A percentile compares a stretch with the other conserved stretches of the same genome.
Conservation (phyloP, 2,113 vertebrate species). For the Calonectris borealis region DNA sequence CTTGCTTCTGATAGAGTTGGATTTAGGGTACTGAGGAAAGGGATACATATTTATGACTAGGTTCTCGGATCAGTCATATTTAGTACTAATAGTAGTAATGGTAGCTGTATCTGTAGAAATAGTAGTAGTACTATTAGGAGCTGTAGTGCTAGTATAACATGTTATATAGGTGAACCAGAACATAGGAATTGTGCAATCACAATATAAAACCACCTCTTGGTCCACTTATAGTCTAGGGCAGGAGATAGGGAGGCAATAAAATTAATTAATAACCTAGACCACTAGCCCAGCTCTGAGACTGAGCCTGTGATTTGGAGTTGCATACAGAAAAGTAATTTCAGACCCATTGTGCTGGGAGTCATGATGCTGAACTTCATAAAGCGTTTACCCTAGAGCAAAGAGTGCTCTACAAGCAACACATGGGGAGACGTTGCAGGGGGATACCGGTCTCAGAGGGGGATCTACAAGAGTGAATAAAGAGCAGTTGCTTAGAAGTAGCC, state of each 20-base stretch:
- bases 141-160: neutral
- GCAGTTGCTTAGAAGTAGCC: neutral
- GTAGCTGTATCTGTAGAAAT: neutral
- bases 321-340: neutral
- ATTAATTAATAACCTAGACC: neutral
- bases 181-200: neutral
- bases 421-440: fast-evolving
- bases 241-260: neutral
- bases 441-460: fast-evolving
- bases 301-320: neutral
- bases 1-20: neutral
- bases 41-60: neutral
- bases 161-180: neutral
- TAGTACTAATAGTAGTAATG: neutral
- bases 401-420: fast-evolving
- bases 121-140: neutral
- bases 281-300: neutral
- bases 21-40: neutral
- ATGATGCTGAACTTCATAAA: neutral
- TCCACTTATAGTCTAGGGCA: neutral
- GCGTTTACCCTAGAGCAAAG: neutral
- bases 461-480: neutral
- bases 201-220: neutral
- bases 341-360: neutral
- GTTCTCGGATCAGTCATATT: neutral